These are phyloP conservation scores for Coluber constrictor DNA, from an alignment of 2,797 vertebrate genomes.

Conservation along the genomic window DNA sequence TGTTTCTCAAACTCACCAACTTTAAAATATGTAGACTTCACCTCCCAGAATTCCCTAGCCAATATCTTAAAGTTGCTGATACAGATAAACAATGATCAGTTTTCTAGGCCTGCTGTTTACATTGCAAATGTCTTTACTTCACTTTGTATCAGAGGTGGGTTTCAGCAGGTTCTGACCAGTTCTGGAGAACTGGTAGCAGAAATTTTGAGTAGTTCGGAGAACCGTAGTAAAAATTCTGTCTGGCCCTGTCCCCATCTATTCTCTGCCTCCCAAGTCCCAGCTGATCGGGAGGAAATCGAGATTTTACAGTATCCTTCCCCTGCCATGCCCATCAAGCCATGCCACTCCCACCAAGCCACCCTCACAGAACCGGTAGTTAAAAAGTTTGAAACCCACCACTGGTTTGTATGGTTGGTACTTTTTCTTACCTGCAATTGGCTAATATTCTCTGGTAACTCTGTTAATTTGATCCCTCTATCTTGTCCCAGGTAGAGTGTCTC, in stretches of 20 bases:
- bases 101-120: neutral
- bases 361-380: too few relatives aligned
- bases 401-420: neutral
- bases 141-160: neutral
- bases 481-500: constrained; percentile 68
- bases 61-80: neutral
- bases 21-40: neutral
- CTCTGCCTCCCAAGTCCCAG: too few relatives aligned
- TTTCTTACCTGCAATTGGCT: constrained; percentile 58
- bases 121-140: neutral
- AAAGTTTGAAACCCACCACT: too few relatives aligned
- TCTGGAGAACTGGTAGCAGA: too few relatives aligned
- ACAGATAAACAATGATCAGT: neutral
- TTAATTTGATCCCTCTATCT: constrained; percentile 64
- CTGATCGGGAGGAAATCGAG: too few relatives aligned
- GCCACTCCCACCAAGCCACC: too few relatives aligned
- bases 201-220: too few relatives aligned
- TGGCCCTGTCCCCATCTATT: too few relatives aligned
- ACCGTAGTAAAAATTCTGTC: too few relatives aligned
- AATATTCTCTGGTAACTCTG: constrained; percentile 58
- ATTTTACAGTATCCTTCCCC: too few relatives aligned
- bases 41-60: neutral
- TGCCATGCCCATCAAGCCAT: too few relatives aligned
- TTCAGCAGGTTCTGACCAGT: too few relatives aligned
- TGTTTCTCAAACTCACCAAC: neutral